Base-by-base conservation (phyloP, 2,888 invertebrate genomes). In the Pomacea canaliculata region DNA sequence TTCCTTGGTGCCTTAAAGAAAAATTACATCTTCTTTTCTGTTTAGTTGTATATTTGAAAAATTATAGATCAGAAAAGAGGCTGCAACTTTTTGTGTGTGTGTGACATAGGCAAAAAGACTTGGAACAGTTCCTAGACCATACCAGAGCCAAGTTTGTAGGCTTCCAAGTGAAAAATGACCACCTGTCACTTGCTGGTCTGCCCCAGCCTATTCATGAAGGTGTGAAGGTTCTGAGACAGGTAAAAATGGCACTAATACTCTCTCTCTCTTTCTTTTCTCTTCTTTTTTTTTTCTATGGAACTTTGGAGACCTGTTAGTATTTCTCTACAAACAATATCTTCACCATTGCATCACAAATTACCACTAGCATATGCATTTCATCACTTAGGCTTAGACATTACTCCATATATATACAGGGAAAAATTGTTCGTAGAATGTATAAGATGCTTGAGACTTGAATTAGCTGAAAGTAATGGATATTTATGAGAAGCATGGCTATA, bases 121-220 rank as follows among this genome's bases (percentile, higher is more conserved):
- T 99, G 79, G 97, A 98, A 87, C 93, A 94, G 89, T 99, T 98
- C 91, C 91, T 99, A 82, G 96, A 98, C 62, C 94, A 94, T 89
- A 96, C 97, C 0, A 92, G 98, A 79, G 93, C 95, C 80, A 99
- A 99, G 92, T 99, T 99, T 93, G 96, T 99, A 80, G 98, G 98
- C 0, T 99, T 97, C 90, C 95, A 95, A 75, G 93, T 99, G 70
- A 92, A 92, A 78, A 98, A 99, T 80, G 90, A 91, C 83, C 90
- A 93, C 95, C 76, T 94, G 94, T 97, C 97, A 73, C 92, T 98
- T 82, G 97, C 98, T 76, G 99, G 99, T 1, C 92, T 99, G 76
- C 99, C 99, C 0, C 95, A 96, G 86, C 98, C 99, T 0, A 98
- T 99, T 86, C 97, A 97, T 89, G 98, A 99, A 92, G 97, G 98